Conservation (phyloP, 2,888 invertebrate species). For the Drosophila aldrichi region DNA sequence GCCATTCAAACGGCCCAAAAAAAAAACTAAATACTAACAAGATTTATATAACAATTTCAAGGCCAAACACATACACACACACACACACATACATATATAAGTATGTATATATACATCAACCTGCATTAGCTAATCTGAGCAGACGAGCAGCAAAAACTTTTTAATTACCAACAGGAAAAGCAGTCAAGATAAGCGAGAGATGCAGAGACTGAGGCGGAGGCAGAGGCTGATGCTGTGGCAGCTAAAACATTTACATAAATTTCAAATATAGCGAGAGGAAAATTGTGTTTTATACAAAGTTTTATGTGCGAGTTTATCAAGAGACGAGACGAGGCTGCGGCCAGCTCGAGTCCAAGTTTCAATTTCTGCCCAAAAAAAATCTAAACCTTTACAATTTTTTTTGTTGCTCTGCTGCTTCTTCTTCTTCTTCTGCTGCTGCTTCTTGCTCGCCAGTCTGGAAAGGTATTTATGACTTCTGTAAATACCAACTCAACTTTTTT, state of each 20-base stretch:
- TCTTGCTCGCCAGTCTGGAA: conserved; percentile 11
- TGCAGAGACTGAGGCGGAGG: background rate
- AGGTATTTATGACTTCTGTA: conserved; percentile 75
- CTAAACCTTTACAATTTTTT: conserved; percentile 45
- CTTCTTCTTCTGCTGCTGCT: background rate
- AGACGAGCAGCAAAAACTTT: conserved; percentile 65
- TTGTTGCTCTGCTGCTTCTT: background rate
- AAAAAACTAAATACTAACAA: conserved; percentile 45
- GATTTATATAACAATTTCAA: conserved; percentile 47
- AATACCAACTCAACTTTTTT: conserved; percentile 53
- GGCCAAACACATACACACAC: conserved; percentile 42
- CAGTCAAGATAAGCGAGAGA: conserved; percentile 64
- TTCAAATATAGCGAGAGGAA: conserved; percentile 69
- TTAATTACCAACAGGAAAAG: conserved; percentile 78
- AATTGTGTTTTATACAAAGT: conserved; percentile 50
- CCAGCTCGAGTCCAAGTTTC: background rate
- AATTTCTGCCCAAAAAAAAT: conserved; percentile 4
- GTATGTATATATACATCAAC: conserved; percentile 29
- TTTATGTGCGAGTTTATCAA: conserved; percentile 56
- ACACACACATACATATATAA: conserved; percentile 18
- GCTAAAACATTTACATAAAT: conserved; percentile 68
- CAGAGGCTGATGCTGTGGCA: conserved; percentile 22
- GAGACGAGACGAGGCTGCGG: conserved; percentile 14
- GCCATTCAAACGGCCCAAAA: conserved; percentile 34
- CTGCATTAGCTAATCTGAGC: conserved; percentile 72